A percentile compares a stretch with the other conserved stretches of the same genome.
phyloP scores from a whole-genome alignment of 2,113 vertebrate genomes.

The Formicarius rufipectus region DNA sequence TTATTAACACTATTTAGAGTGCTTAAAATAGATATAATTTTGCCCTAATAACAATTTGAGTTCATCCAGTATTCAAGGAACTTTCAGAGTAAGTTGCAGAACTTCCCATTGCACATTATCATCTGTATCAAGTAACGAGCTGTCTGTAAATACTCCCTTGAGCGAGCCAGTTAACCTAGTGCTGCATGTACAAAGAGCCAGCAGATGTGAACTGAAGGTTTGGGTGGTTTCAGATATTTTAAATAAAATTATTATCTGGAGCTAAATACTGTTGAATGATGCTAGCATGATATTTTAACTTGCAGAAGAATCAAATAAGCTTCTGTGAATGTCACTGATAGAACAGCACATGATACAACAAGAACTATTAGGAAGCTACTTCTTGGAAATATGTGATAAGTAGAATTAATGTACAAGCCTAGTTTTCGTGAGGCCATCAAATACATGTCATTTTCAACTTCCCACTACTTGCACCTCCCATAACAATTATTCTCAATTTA shows the following conservation, averaged over 20 bases:
- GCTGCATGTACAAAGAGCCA: neutral
- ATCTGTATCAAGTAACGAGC: neutral
- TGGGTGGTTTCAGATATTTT: neutral
- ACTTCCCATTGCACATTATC: neutral
- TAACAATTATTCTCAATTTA: slow-evolving; percentile 47
- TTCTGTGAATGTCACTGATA: neutral
- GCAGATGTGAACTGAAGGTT: neutral
- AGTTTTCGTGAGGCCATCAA: neutral
- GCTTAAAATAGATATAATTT: neutral
- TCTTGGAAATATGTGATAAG: neutral
- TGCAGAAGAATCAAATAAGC: neutral
- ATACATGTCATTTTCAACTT: slow-evolving; percentile 32
- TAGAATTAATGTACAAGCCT: neutral
- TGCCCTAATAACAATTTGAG: neutral
- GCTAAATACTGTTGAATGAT: neutral
- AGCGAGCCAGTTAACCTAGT: neutral
- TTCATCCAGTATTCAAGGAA: neutral
- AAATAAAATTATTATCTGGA: neutral
- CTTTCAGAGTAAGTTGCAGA: neutral
- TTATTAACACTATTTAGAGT: slow-evolving; percentile 9
- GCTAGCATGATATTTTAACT: neutral
- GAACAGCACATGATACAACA: neutral
- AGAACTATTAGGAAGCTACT: neutral
- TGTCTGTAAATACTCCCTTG: neutral
- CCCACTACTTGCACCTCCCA: neutral